phyloP scores from a whole-genome alignment of 2,888 invertebrate species.

The Mythimna lalbum region DNA sequence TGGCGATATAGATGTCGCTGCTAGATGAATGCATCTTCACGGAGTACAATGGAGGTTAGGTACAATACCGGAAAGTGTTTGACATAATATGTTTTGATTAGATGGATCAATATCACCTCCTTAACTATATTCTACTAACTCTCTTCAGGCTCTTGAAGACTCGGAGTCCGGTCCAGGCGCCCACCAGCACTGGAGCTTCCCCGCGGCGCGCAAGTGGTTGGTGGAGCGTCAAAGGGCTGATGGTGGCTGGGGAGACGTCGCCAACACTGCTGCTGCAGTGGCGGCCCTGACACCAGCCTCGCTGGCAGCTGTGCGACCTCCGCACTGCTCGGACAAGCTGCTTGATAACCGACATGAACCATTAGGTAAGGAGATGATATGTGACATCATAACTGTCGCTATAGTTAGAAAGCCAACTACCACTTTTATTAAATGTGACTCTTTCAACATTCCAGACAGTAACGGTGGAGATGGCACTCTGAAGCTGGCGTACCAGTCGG shows the following conservation, averaged over 20 bases:
- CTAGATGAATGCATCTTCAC: too few species aligned
- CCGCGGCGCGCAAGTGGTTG: constrained; percentile 94
- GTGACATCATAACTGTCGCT: too few species aligned
- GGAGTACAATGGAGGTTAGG: too few species aligned
- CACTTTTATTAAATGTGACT: background rate
- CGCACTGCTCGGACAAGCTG: constrained; percentile 89
- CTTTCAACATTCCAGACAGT: constrained; percentile 73
- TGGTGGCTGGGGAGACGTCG: constrained; percentile 95
- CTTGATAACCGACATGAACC: constrained; percentile 87
- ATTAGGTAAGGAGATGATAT: constrained; percentile 81
- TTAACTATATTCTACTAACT: background rate
- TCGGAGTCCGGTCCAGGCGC: constrained; percentile 91
- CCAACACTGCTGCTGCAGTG: constrained; percentile 94
- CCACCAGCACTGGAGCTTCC: constrained; percentile 93
- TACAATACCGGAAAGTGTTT: too few species aligned
- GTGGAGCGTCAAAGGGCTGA: constrained; percentile 93
- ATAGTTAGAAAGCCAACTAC: too few species aligned
- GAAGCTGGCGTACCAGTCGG: constrained; percentile 86
- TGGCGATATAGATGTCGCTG: too few species aligned
- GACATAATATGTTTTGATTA: background rate
- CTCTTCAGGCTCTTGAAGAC: constrained; percentile 93
- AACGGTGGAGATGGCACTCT: constrained; percentile 86
- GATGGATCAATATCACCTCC: background rate
- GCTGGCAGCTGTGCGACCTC: constrained; percentile 92
- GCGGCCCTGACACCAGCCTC: constrained; percentile 94